Conservation (phyloP, 2,888 invertebrate genomes). For the Sarcophaga rosellei region DNA sequence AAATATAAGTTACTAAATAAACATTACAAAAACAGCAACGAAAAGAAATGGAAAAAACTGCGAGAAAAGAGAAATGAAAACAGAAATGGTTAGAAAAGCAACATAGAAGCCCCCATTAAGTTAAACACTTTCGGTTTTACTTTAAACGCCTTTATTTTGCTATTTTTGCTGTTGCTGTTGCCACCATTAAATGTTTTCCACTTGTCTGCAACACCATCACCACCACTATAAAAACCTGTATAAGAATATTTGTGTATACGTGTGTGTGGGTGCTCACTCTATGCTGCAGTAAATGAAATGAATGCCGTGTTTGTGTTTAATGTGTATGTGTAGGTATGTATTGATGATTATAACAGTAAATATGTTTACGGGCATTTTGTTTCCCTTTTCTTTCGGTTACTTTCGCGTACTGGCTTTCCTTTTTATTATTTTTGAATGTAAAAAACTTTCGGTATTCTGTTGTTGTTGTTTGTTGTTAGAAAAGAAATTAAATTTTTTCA, state of each 20-base stretch:
- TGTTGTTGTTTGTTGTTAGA: too few relatives aligned
- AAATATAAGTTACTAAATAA: conserved; percentile 50
- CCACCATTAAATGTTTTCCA: conserved; percentile 56
- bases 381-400: background rate
- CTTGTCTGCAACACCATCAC: conserved; percentile 18
- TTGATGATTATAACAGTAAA: conserved; percentile 8
- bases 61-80: background rate
- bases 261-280: background rate
- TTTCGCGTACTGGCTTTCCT: background rate
- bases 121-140: conserved; percentile 66
- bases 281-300: background rate
- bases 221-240: conserved; percentile 20
- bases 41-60: background rate
- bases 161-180: background rate
- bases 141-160: conserved; percentile 44
- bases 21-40: conserved; percentile 9
- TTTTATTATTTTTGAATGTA: background rate
- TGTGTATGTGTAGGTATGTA: conserved; percentile 1
- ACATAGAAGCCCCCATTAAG: conserved; percentile 37
- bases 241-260: conserved; percentile 29
- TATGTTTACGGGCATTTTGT: conserved; percentile 3
- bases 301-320: background rate
- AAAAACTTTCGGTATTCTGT: too few relatives aligned
- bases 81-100: background rate
- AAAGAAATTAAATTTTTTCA: too few relatives aligned